These are phyloP conservation scores for Cyanoramphus novaezelandiae DNA, from an alignment of 2,113 vertebrate genomes.

Conservation along the genomic window DNA sequence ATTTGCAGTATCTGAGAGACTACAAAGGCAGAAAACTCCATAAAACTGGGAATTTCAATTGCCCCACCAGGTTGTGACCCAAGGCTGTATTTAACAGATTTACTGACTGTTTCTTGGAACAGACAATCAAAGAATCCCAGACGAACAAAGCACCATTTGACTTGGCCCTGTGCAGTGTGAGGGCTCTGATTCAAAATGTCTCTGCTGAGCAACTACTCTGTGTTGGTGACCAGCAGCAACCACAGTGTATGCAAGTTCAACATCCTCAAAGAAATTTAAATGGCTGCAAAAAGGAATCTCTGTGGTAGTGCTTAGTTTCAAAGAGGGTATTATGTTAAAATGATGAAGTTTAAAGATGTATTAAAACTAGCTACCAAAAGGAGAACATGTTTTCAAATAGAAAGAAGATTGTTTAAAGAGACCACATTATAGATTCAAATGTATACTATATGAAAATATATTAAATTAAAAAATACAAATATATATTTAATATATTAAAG, in stretches of 20 bases:
- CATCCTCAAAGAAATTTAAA: not conserved
- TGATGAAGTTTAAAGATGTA: not conserved
- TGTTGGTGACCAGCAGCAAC: not conserved
- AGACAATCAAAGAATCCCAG: not conserved
- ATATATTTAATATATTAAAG: not conserved
- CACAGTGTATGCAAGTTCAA: not conserved
- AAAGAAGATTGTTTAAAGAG: not conserved
- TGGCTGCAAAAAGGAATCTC: not conserved
- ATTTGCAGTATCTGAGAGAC: not conserved
- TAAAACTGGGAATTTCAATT: not conserved
- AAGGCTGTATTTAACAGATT: not conserved
- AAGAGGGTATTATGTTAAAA: not conserved
- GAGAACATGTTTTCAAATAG: not conserved
- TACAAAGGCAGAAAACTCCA: not conserved
- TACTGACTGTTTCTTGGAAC: not conserved
- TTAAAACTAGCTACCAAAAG: not conserved
- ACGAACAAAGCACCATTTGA: not conserved
- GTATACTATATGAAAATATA: not conserved
- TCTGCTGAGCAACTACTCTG: not conserved
- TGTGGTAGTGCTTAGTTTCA: not conserved
- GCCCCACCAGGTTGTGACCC: not conserved
- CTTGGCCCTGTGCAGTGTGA: not conserved
- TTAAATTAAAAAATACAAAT: not conserved
- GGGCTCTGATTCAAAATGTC: not conserved
- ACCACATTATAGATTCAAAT: not conserved